Base-by-base conservation (phyloP, 2,888 invertebrate genomes). In the Tenthredo amoena region DNA sequence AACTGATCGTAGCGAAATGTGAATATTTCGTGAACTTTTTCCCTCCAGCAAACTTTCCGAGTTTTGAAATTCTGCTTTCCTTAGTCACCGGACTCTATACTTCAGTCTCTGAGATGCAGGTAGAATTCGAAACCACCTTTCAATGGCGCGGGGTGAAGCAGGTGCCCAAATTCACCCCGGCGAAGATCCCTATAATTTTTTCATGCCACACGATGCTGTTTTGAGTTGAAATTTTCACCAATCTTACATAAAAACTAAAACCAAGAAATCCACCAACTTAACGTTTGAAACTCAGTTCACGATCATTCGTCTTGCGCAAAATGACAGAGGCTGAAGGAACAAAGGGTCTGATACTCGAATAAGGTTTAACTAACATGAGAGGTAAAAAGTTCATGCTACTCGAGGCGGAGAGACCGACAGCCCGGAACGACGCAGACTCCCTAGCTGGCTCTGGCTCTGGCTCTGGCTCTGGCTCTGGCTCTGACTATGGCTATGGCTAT, bases 361-460 rank as follows among this genome's bases (percentile, higher is more conserved):
- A 37, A 55, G 55, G 77, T 18, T 50, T n/a, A 37, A 50, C 34
- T 40, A 21, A 31, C 34, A 31, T 7, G 47, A 77, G 55, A 10
- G 71, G 65, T 37, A 71, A 71, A 82, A 68, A 71, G 71, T 21
- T 43, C 50, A 31, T 77, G 85, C 43, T 76, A 85, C 85, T 37
- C 58, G 79, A 68, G 34, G 26, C 77, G 85, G 79, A 43, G 50
- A 58, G 21, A 43, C 58, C 77, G 76, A 31, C 74, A 58, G 76
- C 65, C 62, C 34, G 76, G 58, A 76, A 65, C 77, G 76, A 31
- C 58, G 65, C 85, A 85, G 76, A 76, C 58, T 85, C 84, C 76
- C 12, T 37, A 47, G 62, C 83, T 55, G 26, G 50, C 55, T 40
- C 72, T 37, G 74, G 26, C 74, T 40, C 72, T 37, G 74, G 26